Conservation (phyloP, 2,113 vertebrate species). For the Chiloscyllium plagiosum region DNA sequence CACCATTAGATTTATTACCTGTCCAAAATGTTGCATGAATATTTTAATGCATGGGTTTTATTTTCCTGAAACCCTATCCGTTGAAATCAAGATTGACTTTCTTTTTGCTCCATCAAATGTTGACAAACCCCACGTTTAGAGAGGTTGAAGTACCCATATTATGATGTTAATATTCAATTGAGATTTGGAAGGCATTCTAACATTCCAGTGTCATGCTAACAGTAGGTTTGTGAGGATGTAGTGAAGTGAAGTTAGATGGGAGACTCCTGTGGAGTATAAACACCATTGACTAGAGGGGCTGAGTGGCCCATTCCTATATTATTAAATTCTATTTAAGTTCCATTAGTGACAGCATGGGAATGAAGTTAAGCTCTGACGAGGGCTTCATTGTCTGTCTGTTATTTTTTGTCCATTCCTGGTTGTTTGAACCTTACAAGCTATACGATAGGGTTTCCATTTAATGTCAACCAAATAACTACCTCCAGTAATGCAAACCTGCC, state of each 20-base stretch:
- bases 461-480: not conserved
- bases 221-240: not conserved
- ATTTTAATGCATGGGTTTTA: not conserved
- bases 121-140: not conserved
- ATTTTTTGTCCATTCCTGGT: too few species aligned
- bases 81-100: not conserved
- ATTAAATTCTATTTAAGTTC: not conserved
- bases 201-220: not conserved
- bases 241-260: not conserved
- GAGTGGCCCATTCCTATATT: not conserved
- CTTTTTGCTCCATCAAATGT: not conserved
- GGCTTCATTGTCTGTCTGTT: too few species aligned
- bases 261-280: not conserved
- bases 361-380: not conserved
- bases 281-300: not conserved
- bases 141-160: not conserved
- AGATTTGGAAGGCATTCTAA: not conserved
- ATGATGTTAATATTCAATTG: not conserved
- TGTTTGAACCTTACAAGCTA: not conserved
- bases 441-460: not conserved
- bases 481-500: not conserved
- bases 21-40: not conserved
- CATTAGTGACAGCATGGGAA: not conserved
- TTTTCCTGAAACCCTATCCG: not conserved
- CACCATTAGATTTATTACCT: not conserved